Evolutionary conservation across 2,888 invertebrate species (phyloP).

Genomic region (Escarpia spicata): DNA sequence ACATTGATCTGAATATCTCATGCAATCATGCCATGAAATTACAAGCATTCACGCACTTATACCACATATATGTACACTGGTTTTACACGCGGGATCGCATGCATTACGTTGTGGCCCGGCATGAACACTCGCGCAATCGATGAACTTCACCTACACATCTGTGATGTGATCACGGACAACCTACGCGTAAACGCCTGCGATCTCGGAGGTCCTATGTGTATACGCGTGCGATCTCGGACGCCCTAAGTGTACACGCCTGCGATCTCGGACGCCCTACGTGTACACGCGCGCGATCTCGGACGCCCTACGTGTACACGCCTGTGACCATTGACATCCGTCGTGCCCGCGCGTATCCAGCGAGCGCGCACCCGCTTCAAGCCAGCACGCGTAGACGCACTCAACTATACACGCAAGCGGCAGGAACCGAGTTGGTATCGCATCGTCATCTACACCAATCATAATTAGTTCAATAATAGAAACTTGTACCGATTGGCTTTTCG

Average conservation of each 20-base stretch:
- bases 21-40: background rate
- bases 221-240: no score
- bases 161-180: background rate
- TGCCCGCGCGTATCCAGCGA: no score
- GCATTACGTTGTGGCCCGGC: background rate
- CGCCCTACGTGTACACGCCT: no score
- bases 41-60: background rate
- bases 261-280: no score
- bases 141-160: background rate
- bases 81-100: no score
- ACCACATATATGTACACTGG: background rate
- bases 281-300: no score
- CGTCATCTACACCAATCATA: conserved; percentile 16
- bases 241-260: no score
- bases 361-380: background rate
- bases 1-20: no score
- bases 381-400: background rate
- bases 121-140: background rate
- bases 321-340: no score
- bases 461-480: conserved; percentile 7
- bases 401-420: background rate
- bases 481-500: background rate
- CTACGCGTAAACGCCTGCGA: background rate
- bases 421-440: background rate
- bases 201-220: no score